A percentile compares a stretch with the other conserved stretches of the same genome.
Conservation (phyloP, 2,797 vertebrate species). For the Gadopsis marmoratus region DNA sequence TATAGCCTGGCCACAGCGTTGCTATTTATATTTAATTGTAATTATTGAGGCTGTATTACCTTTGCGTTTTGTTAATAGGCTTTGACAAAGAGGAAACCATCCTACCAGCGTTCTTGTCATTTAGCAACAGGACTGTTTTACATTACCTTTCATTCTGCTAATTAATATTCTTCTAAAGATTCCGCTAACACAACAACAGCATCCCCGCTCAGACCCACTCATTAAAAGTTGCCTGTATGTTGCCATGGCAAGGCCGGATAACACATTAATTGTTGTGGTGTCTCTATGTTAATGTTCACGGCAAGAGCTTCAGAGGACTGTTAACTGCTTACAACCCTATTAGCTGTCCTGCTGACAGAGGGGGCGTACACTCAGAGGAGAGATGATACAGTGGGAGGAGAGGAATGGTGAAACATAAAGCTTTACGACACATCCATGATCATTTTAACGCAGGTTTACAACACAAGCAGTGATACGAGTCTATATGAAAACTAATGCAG, state of each 20-base stretch:
- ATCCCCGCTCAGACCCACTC: conserved; percentile 25
- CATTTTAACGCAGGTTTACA: conserved; percentile 30
- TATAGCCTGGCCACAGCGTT: not conserved
- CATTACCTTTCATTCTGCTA: conserved; percentile 44
- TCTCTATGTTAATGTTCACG: conserved; percentile 53
- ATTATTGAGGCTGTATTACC: conserved; percentile 15
- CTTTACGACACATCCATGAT: conserved; percentile 27
- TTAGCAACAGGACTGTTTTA: conserved; percentile 24
- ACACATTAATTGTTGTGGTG: conserved; percentile 32
- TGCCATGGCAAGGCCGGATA: conserved; percentile 56
- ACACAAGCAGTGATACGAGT: not conserved
- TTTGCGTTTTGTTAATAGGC: conserved; percentile 14
- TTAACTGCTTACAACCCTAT: conserved; percentile 47
- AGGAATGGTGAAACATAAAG: conserved; percentile 35
- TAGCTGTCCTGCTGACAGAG: conserved; percentile 43
- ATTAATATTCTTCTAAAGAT: conserved; percentile 59
- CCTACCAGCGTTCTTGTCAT: not conserved
- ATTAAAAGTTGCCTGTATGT: conserved; percentile 48
- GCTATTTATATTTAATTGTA: conserved; percentile 8
- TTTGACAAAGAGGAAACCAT: conserved; percentile 30
- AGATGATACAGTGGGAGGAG: conserved; percentile 32
- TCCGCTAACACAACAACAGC: conserved; percentile 33
- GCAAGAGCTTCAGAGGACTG: conserved; percentile 47
- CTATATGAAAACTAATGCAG: conserved; percentile 13
- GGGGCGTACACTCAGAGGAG: conserved; percentile 23